phyloP scores from a whole-genome alignment of 2,113 vertebrate species.

The Nothocercus nigrocapillus region DNA sequence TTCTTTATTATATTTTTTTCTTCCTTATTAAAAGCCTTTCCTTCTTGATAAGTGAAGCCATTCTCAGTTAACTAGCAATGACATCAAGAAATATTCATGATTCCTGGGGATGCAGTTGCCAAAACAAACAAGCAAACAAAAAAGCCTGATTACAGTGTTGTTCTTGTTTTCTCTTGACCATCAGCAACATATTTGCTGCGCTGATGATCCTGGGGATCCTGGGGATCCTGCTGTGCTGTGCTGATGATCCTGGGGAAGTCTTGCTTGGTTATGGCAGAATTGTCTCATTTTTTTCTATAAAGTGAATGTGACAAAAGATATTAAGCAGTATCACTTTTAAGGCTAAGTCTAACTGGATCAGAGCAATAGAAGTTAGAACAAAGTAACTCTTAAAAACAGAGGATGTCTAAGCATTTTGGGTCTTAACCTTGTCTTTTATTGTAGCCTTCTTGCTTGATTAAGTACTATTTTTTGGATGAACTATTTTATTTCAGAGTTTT shows the following conservation, averaged over 20 bases:
- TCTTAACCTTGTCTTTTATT: background rate
- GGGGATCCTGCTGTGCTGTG: background rate
- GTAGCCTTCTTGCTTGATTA: background rate
- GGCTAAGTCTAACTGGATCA: background rate
- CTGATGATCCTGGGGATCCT: background rate
- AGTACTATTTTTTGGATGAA: background rate
- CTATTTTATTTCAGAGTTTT: background rate
- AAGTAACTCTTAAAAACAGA: background rate
- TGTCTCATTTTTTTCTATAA: background rate
- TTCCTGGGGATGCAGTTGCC: background rate
- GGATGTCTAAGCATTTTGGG: background rate
- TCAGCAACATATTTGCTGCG: background rate
- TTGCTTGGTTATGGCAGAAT: background rate
- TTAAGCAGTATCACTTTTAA: background rate
- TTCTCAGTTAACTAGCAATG: background rate
- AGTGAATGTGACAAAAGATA: background rate
- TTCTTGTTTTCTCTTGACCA: background rate
- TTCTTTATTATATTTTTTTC: background rate
- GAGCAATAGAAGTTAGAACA: background rate
- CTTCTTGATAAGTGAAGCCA: background rate
- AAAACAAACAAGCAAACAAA: background rate
- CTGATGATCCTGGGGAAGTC: background rate
- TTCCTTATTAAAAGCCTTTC: background rate
- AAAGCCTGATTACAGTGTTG: background rate
- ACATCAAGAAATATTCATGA: background rate